Evolutionary conservation across 2,888 invertebrate species (phyloP), one percentile per base, ranked within the genome.

Genomic region (Eupithecia inturbata): DNA sequence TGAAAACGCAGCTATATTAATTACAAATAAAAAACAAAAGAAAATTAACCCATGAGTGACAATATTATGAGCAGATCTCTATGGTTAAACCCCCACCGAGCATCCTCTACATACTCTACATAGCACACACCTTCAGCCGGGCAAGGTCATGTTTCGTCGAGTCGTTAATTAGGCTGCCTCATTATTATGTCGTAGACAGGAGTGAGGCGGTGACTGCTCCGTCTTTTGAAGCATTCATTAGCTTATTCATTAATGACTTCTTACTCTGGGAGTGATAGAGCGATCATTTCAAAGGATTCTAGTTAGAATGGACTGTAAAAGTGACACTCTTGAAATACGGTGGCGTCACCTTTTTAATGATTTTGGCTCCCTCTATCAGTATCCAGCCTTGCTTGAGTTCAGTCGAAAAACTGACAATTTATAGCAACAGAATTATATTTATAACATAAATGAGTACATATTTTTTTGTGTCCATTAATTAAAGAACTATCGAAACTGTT

Each of bases 131-230:
- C n/a, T 45, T n/a, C 49, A 6, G 6, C 49, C 53, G 26, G 57
- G 12, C 26, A 57, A 26, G 57, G 57, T 57, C 57, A 57, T 57
- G 57, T 57, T 57, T 22, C 57, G 22, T 14, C 57, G 5, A 22
- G 57, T 57, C 57, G 57, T 57, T 57, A 26, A 57, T 57, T 57
- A 57, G 57, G 57, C 57, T 26, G 57, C 4, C 53, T 57, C 26
- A 57, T 57, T 57, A 57, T 57, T 57, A 57, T 57, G 57, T 6
- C 57, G 14, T 14, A 57, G 57, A 14, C 57, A 57, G 57, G 22
- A 12, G 22, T 53, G 22, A 53, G n/a, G 49, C 49, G 22, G 5
- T 26, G 22, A 26, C 53, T 49, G 22, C 22, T 57, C 26, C 26
- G 26, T 26, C 57, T 26, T 57, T 57, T 57, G 57, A 57, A 5